Evolutionary conservation across 2,113 vertebrate genomes (phyloP).

Genomic region (Oncorhynchus masou): DNA sequence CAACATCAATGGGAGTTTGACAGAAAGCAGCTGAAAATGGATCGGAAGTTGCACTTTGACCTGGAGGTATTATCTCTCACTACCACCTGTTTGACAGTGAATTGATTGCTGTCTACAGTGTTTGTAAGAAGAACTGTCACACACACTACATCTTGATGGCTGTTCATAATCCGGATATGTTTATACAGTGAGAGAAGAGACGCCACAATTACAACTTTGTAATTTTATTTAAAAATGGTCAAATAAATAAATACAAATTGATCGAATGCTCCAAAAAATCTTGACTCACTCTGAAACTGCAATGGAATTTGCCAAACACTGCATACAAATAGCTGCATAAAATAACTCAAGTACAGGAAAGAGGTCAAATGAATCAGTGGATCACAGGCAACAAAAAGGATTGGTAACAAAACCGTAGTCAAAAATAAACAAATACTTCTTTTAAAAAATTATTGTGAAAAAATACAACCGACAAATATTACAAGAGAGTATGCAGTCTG

Average conservation of each 20-base stretch:
- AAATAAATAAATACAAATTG: constrained; percentile 96
- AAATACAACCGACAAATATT: constrained; percentile 50
- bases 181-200: not conserved
- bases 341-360: constrained; percentile 71
- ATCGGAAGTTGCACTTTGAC: too few species aligned
- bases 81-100: not conserved
- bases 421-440: constrained; percentile 43
- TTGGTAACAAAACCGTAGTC: constrained; percentile 46
- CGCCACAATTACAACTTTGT: constrained; percentile 57
- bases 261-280: constrained; percentile 84
- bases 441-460: constrained; percentile 54
- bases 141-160: not conserved
- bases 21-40: too few species aligned
- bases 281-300: constrained; percentile 51
- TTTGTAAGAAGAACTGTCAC: not conserved
- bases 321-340: constrained; percentile 83
- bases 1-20: too few species aligned
- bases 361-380: constrained; percentile 75
- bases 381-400: constrained; percentile 57
- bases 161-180: not conserved
- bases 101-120: not conserved
- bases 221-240: constrained; percentile 93
- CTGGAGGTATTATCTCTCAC: not conserved
- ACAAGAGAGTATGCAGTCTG: constrained; percentile 33
- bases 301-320: constrained; percentile 79